These are phyloP conservation scores for Oryzias woworae DNA, from an alignment of 2,113 vertebrate species.

Conservation along the genomic window DNA sequence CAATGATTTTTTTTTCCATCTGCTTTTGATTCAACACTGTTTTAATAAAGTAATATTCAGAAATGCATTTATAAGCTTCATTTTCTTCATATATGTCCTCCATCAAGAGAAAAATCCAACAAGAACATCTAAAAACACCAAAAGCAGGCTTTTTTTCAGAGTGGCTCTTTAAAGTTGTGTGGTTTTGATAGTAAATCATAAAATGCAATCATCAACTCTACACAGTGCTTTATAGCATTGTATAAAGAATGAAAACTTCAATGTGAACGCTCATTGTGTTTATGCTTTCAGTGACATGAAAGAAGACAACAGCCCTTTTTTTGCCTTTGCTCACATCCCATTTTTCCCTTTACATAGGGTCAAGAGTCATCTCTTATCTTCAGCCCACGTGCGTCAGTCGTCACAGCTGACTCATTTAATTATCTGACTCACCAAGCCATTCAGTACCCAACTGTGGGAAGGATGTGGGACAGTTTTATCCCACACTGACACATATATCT, in stretches of 20 bases:
- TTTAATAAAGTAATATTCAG: too few relatives aligned
- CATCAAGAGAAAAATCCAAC: too few relatives aligned
- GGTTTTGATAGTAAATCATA: too few relatives aligned
- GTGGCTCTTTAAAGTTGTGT: too few relatives aligned
- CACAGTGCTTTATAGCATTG: not conserved
- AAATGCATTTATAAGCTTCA: too few relatives aligned
- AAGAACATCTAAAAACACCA: too few relatives aligned
- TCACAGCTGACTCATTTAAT: slow-evolving; percentile 75
- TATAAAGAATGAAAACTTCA: not conserved
- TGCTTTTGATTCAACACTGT: too few relatives aligned
- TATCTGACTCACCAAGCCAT: slow-evolving; percentile 74
- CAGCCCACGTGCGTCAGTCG: slow-evolving; percentile 33
- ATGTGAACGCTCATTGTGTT: not conserved
- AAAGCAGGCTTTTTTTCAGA: too few relatives aligned
- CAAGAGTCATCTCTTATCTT: slow-evolving; percentile 17
- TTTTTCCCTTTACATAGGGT: slow-evolving; percentile 31
- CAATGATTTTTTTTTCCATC: too few relatives aligned
- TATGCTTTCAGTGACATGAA: slow-evolving; percentile 2
- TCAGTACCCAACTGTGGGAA: slow-evolving; percentile 60
- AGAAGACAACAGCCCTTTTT: slow-evolving; percentile 3
- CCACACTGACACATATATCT: not conserved
- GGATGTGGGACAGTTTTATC: slow-evolving; percentile 37
- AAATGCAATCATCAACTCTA: too few relatives aligned
- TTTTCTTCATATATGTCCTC: too few relatives aligned
- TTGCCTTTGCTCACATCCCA: not conserved